Evolutionary conservation across 2,113 vertebrate genomes (phyloP), one percentile per base, ranked within the genome.

Genomic region (Paradisaea rubra): DNA sequence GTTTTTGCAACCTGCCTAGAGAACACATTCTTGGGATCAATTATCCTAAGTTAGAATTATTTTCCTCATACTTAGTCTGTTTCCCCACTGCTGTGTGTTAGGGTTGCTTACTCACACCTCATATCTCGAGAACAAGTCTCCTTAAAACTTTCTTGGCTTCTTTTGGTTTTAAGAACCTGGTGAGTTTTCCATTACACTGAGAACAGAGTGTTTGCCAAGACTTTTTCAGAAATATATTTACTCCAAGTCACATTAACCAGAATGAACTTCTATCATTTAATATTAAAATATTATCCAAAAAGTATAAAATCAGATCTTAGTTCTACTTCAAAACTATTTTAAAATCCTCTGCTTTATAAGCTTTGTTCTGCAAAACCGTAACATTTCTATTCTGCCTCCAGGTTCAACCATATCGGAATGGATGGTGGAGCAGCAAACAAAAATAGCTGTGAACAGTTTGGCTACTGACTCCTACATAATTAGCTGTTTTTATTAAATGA

Each of bases 81-180:
- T 69, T 77, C 35, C 90, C 47, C n/a, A 22, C 22, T 90, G 28
- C 44, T 76, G 17, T 84, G 10, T 28, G 10, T 79, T 56, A 72
- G 57, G n/a, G 63, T 60, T 88, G 27, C 41, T 88, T 93, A 53
- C 13, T 53, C 61, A 72, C 27, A 61, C 15, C 27, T 86, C 10
- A 0, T 37, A 39, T 14, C 28, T 80, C 0, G 0, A 53, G 50
- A 77, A 73, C 14, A 63, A 10, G 30, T 90, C 8, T 53, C 28
- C 28, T 87, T 68, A 81, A 56, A 60, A 57, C 30, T 78, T 53
- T 21, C 33, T 72, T 84, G 73, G 9, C 50, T 86, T 25, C 21
- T 80, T 70, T 49, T 80, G 39, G 31, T 89, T 87, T 82, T 56
- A 64, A 33, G 23, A 73, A 17, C 23, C 42, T 53, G 14, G 24